Evolutionary conservation across 2,888 invertebrate genomes (phyloP), one percentile per base, ranked within the genome.

Genomic region (Cheilosia soror): DNA sequence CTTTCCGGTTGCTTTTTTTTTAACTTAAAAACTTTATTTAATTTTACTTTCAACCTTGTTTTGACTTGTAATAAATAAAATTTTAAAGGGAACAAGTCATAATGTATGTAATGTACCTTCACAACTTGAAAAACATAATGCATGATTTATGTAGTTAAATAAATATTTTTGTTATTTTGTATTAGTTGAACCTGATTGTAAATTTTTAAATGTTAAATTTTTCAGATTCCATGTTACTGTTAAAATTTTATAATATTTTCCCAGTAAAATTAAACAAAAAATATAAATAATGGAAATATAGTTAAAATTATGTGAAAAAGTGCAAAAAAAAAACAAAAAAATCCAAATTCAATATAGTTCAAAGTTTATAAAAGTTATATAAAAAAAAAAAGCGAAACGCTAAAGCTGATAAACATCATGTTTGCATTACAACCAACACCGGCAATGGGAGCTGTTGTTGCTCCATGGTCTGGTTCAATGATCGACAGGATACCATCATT

Each of bases 381-480:
- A 4, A 44, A 44, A 31, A 44, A 62, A 31, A 31, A 3, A 20
- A 7, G 7, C 47, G 47, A 37, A 15, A 29, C 40, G 58, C 55
- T 57, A n/a, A n/a, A 49, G 57, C 51, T 57, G 57, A 42, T 40
- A 6, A 37, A 33, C 40, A 55, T 49, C 42, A 92, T 92, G 92
- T 92, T 93, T 92, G 94, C 94, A 88, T 95, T 96, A 95, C 95
- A 96, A 94, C 95, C 96, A 90, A 96, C 96, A 93, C 96, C 96
- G 94, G 95, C 96, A 93, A 94, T 96, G 89, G 95, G 96, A 90
- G 93, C 95, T 90, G 95, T 96, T 90, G 96, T 96, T 93, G 95
- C 95, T 92, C 96, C 96, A 89, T 96, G 96, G 96, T 95, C 96
- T 89, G 96, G 96, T 92, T 95, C 95, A 92, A 94, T 96, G 90